phyloP scores from a whole-genome alignment of 1,140 invertebrate genomes.

The Thalassaphorura encarpata region DNA sequence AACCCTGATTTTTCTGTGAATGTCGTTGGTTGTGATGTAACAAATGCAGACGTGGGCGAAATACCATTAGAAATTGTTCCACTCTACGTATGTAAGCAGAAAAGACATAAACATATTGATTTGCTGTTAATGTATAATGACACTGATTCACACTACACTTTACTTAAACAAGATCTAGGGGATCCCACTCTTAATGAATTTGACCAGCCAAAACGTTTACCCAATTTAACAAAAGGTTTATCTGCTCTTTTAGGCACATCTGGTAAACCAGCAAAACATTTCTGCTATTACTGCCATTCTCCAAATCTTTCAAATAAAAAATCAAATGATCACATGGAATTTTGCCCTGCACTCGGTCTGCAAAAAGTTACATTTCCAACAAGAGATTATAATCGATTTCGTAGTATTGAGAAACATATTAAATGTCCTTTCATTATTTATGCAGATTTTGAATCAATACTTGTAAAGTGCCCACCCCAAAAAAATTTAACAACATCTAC shows the following conservation, averaged over 20 bases:
- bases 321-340: background rate
- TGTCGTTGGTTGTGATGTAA: background rate
- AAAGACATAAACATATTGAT: background rate
- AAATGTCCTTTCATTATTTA: background rate
- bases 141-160: background rate
- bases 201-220: too few species aligned
- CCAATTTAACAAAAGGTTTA: slow-evolving; percentile 1
- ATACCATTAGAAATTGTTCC: background rate
- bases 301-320: background rate
- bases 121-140: background rate
- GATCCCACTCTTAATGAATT: too few species aligned
- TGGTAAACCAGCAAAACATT: background rate
- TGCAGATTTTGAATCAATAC: background rate
- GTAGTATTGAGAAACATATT: background rate
- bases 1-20: background rate
- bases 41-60: background rate
- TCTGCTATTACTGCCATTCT: background rate
- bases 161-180: background rate
- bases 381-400: background rate
- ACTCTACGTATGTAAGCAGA: background rate
- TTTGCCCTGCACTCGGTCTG: background rate
- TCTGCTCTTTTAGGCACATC: background rate
- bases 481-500: background rate
- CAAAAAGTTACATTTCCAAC: background rate
- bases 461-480: background rate